Evolutionary conservation across 2,888 invertebrate genomes (phyloP).

Genomic region (Acleris holmiana): DNA sequence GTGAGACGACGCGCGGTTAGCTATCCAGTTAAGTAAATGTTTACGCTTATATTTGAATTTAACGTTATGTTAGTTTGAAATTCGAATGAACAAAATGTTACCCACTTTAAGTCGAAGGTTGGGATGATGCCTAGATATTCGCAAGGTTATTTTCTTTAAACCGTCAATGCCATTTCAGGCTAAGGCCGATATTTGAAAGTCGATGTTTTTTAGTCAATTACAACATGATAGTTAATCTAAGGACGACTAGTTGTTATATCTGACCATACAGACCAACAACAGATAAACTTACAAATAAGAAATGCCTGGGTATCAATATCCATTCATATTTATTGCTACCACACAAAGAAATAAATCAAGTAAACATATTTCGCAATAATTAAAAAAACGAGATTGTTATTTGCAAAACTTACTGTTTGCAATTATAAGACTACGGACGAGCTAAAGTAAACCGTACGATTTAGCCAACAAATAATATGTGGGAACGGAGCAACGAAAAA

Average conservation of each 20-base stretch:
- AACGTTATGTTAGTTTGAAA: neutral
- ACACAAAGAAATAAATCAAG: too few species aligned
- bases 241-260: too few species aligned
- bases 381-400: neutral
- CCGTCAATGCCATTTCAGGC: neutral
- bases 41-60: neutral
- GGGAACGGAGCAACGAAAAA: neutral
- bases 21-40: conserved; percentile 10
- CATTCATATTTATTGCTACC: too few species aligned
- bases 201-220: neutral
- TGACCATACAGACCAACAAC: neutral
- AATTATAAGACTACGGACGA: conserved; percentile 1
- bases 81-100: neutral
- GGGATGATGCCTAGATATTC: too few species aligned
- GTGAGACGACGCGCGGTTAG: conserved; percentile 4
- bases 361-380: too few species aligned
- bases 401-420: neutral
- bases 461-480: neutral
- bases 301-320: too few species aligned
- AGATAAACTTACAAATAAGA: too few species aligned
- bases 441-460: neutral
- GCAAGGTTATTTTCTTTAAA: too few species aligned
- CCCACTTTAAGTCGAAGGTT: too few species aligned
- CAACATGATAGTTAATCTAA: too few species aligned
- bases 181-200: neutral